These are phyloP conservation scores for Mythimna lalbum DNA, from an alignment of 2,888 invertebrate genomes.

Conservation along the genomic window DNA sequence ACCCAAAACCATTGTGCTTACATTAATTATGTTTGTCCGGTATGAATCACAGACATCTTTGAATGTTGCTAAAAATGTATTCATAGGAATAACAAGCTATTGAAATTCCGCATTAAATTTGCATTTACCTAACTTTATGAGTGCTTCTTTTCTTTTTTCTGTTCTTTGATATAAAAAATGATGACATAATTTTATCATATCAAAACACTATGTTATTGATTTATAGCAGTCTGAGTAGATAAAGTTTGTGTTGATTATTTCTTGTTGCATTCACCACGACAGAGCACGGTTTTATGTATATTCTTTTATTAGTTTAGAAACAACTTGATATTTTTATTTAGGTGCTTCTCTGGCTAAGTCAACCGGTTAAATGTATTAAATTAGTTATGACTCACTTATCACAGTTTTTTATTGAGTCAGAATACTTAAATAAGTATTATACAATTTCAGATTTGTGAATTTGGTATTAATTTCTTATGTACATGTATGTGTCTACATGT, in stretches of 20 bases:
- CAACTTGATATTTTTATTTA: neutral
- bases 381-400: neutral
- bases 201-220: slow-evolving; percentile 15
- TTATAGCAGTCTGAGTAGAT: neutral
- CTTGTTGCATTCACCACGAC: neutral
- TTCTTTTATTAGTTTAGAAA: neutral
- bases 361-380: slow-evolving; percentile 4
- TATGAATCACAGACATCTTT: slow-evolving; percentile 30
- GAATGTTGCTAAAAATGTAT: slow-evolving; percentile 6
- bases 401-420: neutral
- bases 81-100: neutral
- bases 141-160: neutral
- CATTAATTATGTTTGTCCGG: slow-evolving; percentile 5
- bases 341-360: neutral
- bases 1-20: slow-evolving; percentile 23
- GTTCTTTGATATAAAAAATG: slow-evolving; percentile 19
- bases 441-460: neutral
- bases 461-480: slow-evolving; percentile 10
- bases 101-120: slow-evolving; percentile 4
- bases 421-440: slow-evolving; percentile 4
- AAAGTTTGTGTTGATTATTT: neutral
- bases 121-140: neutral
- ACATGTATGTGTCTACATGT: slow-evolving; percentile 10
- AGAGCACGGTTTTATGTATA: neutral
- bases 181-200: slow-evolving; percentile 14